These are phyloP conservation scores for Eupeodes corollae DNA, from an alignment of 1,140 invertebrate species.

Conservation along the genomic window DNA sequence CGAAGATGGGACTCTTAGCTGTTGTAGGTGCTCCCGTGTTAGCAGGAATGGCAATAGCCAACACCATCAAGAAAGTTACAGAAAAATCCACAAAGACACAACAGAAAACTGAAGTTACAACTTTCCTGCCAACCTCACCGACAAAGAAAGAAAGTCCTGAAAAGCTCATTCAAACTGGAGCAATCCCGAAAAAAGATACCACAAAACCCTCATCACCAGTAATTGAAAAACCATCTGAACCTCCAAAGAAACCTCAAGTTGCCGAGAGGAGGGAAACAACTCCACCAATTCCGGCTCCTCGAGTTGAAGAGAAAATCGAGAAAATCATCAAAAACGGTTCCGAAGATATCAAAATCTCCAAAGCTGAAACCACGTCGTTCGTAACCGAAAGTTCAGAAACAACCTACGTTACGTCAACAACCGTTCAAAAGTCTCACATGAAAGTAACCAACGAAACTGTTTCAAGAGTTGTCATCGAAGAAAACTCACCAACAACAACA, in stretches of 20 bases:
- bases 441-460: constrained; percentile 1
- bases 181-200: too few relatives aligned
- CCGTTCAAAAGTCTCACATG: too few relatives aligned
- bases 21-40: constrained; percentile 58
- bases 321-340: neutral
- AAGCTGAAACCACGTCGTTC: too few relatives aligned
- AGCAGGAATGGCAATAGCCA: constrained; percentile 65
- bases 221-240: neutral
- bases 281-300: neutral
- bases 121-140: neutral
- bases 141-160: too few relatives aligned
- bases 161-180: too few relatives aligned
- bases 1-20: constrained; percentile 68
- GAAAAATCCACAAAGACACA: too few relatives aligned
- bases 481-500: constrained; percentile 12
- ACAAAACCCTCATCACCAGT: neutral
- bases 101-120: constrained; percentile 2
- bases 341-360: too few relatives aligned
- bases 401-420: too few relatives aligned
- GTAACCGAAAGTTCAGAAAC: too few relatives aligned
- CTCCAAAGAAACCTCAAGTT: neutral
- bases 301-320: neutral
- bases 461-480: constrained; percentile 7
- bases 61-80: constrained; percentile 51
- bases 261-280: neutral